Conservation (phyloP, 2,797 vertebrate species). For the Thalassophryne amazonica region DNA sequence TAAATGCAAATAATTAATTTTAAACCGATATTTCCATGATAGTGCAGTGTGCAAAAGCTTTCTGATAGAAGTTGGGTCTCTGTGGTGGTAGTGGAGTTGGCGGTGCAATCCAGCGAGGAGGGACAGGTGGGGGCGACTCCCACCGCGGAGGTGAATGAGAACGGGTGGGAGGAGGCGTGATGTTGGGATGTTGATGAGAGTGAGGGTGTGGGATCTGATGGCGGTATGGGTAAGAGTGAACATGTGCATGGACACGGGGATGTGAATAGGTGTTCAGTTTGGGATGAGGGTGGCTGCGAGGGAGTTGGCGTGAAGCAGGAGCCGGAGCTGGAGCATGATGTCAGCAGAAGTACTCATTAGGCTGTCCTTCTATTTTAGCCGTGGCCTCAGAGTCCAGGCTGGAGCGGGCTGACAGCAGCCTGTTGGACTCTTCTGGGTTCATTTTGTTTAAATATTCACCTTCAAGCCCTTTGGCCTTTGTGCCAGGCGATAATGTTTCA, state of each 20-base stretch:
- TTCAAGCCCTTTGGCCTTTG: conserved; percentile 81
- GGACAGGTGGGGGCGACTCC: conserved; percentile 64
- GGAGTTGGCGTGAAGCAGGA: conserved; percentile 59
- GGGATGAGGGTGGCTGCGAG: conserved; percentile 43
- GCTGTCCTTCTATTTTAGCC: conserved; percentile 83
- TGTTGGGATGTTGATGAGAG: conserved; percentile 25
- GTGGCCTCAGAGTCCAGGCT: conserved; percentile 90
- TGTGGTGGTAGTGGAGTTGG: conserved; percentile 68
- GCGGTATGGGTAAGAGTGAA: conserved; percentile 26
- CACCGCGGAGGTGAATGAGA: conserved; percentile 47
- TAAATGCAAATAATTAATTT: background rate
- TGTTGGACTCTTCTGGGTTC: conserved; percentile 88
- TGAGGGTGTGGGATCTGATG: conserved; percentile 1
- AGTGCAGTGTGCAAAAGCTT: conserved; percentile 75
- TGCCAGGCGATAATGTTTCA: conserved; percentile 84
- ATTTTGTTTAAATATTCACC: conserved; percentile 83
- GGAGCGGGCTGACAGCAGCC: conserved; percentile 89
- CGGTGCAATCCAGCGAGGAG: conserved; percentile 68
- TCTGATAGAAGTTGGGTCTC: conserved; percentile 71
- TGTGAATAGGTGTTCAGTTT: conserved; percentile 17
- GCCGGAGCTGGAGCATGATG: conserved; percentile 76
- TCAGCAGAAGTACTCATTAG: conserved; percentile 95
- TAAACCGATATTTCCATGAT: conserved; percentile 80
- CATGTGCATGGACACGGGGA: background rate
- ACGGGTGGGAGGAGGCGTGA: conserved; percentile 40